Evolutionary conservation across 2,888 invertebrate species (phyloP), one percentile per base, ranked within the genome.

Genomic region (Cordilura impudica): DNA sequence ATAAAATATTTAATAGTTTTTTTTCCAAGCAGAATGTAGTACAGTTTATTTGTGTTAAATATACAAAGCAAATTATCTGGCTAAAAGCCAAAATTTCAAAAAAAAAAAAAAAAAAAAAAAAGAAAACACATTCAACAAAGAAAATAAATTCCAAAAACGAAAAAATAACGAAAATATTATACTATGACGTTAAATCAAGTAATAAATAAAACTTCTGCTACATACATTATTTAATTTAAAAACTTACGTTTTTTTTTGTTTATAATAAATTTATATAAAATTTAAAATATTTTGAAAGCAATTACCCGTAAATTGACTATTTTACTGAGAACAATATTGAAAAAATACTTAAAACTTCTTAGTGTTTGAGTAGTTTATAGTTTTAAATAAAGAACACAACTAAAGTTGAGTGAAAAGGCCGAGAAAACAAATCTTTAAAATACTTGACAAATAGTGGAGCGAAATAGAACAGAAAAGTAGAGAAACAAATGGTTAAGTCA

Each of bases 341-440:
- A 45, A 19, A 54, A 56, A 58, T 35, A 19, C 14, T 51, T 1
- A 58, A 35, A 29, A 66, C 7, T 19, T 53, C 3, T 5, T 56
- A 51, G 54, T 70, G 63, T 43, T 43, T 43, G 49, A 56, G 58
- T 58, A 73, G 66, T 29, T 56, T 56, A 29, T 18, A 29, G 56
- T 45, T 75, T 75, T 69, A 72, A 61, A 63, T 67, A 66, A 72
- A 35, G 56, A 76, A 43, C 58, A 54, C 75, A 58, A 76, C 75
- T 72, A 39, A 43, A 53, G 39, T 8, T 49, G 8, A 49, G 21
- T 45, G 16, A 51, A 47, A 35, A 35, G 19, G 58, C n/a, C 6
- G n/a, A 54, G n/a, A 47, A 19, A 45, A 14, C 4, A 5, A 18
- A 23, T n/a, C 7, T 19, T 12, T 21, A 51, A n/a, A 23, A 49